phyloP scores from a whole-genome alignment of 2,888 invertebrate genomes.

The Trichopoda pennipes region DNA sequence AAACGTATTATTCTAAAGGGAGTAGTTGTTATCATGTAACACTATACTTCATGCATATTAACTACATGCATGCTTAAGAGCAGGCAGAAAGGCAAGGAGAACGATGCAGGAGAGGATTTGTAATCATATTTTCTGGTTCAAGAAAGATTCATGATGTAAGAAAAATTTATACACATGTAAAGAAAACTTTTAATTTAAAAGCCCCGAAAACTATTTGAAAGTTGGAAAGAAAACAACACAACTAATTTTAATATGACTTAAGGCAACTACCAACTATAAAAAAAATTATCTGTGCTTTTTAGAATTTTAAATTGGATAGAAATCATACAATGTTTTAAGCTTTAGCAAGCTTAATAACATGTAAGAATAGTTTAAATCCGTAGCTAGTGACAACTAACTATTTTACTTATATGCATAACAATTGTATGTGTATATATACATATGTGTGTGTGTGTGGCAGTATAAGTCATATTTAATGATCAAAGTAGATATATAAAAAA shows the following conservation, averaged over 20 bases:
- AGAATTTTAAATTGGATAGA: constrained; percentile 54
- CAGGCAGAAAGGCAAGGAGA: not conserved
- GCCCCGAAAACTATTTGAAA: not conserved
- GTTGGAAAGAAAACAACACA: too few relatives aligned
- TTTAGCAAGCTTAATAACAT: constrained; percentile 47
- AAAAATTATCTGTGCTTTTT: not conserved
- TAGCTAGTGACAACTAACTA: not conserved
- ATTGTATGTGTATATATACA: not conserved
- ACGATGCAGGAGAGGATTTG: not conserved
- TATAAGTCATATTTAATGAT: constrained; percentile 49
- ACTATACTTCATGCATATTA: constrained; percentile 53
- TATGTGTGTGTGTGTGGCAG: constrained; percentile 34
- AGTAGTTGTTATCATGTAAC: constrained; percentile 46
- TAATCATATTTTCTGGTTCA: not conserved
- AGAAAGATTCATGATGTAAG: not conserved
- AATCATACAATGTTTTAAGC: constrained; percentile 57
- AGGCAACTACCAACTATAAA: not conserved
- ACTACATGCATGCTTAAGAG: constrained; percentile 5
- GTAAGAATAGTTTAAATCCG: not conserved
- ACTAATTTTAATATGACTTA: too few relatives aligned
- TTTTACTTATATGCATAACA: constrained; percentile 11
- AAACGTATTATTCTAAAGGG: constrained; percentile 40
- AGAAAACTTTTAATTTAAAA: not conserved
- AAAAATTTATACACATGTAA: not conserved
- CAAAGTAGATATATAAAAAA: not conserved